Conservation (phyloP, 2,113 vertebrate species). For the Atherinomorus stipes region DNA sequence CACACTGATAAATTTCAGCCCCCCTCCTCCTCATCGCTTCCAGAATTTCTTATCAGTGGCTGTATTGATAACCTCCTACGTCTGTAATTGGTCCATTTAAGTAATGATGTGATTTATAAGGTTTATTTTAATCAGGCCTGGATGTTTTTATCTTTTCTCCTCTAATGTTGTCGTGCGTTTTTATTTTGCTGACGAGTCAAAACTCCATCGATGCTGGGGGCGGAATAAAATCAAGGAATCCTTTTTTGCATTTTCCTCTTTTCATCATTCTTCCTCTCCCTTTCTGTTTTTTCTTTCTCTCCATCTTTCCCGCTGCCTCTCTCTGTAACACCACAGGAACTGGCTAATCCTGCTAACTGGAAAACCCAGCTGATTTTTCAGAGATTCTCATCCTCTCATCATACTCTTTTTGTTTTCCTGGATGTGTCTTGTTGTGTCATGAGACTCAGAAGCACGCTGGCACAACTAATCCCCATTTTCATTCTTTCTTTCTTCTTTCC, state of each 20-base stretch:
- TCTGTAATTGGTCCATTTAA: neutral
- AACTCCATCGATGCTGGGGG: conserved; percentile 47
- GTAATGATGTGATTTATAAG: neutral
- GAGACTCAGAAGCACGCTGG: neutral
- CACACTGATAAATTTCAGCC: conserved; percentile 1
- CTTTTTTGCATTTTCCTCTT: conserved; percentile 24
- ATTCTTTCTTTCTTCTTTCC: conserved; percentile 5
- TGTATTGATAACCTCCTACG: neutral
- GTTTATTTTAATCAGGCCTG: neutral
- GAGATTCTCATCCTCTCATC: conserved; percentile 40
- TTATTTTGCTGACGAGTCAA: conserved; percentile 64
- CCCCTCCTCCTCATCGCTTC: neutral
- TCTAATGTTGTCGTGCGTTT: conserved; percentile 55
- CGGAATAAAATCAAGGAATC: conserved; percentile 32
- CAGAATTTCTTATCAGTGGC: neutral
- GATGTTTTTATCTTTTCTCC: conserved; percentile 6
- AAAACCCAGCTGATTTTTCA: conserved; percentile 66
- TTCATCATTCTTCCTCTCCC: neutral
- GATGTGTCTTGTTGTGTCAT: conserved; percentile 31
- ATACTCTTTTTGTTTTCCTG: no score
- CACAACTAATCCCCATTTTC: neutral
- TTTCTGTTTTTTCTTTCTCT: conserved; percentile 13
- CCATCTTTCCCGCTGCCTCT: conserved; percentile 19
- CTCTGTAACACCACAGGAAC: conserved; percentile 25
- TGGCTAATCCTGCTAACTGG: conserved; percentile 66